Evolutionary conservation across 2,888 invertebrate genomes (phyloP), one percentile per base, ranked within the genome.

Genomic region (Scotopteryx bipunctaria): DNA sequence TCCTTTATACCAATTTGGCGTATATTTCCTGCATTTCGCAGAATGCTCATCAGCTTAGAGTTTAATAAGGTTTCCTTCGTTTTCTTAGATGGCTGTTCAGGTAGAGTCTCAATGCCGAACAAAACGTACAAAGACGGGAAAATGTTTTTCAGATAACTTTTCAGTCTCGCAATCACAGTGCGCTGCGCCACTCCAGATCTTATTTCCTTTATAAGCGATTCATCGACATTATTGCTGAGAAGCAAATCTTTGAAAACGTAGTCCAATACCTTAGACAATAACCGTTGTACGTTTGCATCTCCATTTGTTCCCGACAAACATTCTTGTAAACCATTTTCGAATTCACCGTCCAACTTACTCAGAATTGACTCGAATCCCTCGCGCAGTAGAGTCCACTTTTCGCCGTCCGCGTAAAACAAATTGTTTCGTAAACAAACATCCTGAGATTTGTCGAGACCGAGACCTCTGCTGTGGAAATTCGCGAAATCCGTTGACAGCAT

Each of bases 401-500:
- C 88, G 25, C 83, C 87, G 64, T 89, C 86, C 11, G 85, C 78
- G 65, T 88, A 88, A 77, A 88, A 90, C 77, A 88, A 83, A 86
- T 90, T 90, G 86, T 89, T 85, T 83, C 83, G 83, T 82, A 90
- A 78, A 84, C 88, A 89, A 86, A 87, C 83, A 87, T 90, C 90
- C 81, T 73, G 78, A 76, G 89, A 87, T 82, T 86, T 88, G 83
- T 86, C 86, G 80, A 90, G 81, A 73, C 78, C 81, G 65, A 85
- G 81, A 69, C 90, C 90, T 76, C 89, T 78, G 73, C 83, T 80
- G 77, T 86, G 83, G 82, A 90, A 90, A 84, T 86, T 78, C 62
- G 79, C 78, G 66, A 85, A 88, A 78, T 88, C 87, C 63, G 87
- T 83, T 58, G 83, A 86, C 78, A 90, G 72, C 66, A 89, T 79